Conservation (phyloP, 2,113 vertebrate species). For the Argyrosomus japonicus region DNA sequence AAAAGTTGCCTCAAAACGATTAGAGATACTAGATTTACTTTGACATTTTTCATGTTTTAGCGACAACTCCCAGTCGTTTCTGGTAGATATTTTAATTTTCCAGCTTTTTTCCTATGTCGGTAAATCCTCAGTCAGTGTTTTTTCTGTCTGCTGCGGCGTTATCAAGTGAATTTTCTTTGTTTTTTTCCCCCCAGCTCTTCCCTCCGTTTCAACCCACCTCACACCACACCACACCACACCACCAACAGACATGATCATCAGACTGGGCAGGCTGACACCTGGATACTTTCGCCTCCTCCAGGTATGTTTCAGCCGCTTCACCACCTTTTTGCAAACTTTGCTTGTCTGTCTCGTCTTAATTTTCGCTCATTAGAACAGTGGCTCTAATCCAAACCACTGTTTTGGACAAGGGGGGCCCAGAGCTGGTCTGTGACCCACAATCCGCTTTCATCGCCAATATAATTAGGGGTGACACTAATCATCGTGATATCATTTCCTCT, state of each 20-base stretch:
- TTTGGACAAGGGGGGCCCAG: background rate
- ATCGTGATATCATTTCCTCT: constrained; percentile 26
- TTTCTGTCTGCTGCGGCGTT: background rate
- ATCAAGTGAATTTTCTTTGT: background rate
- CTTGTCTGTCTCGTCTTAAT: too few relatives aligned
- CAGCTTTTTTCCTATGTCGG: too few relatives aligned
- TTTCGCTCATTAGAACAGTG: background rate
- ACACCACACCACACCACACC: background rate
- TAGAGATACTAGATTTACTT: background rate
- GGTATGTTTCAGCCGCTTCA: constrained; percentile 72
- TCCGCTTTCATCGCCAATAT: constrained; percentile 50
- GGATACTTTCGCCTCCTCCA: constrained; percentile 95
- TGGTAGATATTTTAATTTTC: background rate
- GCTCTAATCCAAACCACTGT: background rate
- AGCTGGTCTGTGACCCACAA: constrained; percentile 10
- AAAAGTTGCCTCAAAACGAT: background rate
- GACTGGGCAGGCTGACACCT: constrained; percentile 91
- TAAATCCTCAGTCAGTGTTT: background rate
- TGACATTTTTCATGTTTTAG: background rate
- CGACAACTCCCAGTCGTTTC: background rate
- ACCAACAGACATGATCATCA: constrained; percentile 86
- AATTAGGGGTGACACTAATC: constrained; percentile 65
- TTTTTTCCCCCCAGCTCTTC: background rate
- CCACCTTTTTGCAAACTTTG: background rate
- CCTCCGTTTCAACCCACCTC: background rate